Evolutionary conservation across 2,888 invertebrate genomes (phyloP).

Genomic region (Autographa gamma): DNA sequence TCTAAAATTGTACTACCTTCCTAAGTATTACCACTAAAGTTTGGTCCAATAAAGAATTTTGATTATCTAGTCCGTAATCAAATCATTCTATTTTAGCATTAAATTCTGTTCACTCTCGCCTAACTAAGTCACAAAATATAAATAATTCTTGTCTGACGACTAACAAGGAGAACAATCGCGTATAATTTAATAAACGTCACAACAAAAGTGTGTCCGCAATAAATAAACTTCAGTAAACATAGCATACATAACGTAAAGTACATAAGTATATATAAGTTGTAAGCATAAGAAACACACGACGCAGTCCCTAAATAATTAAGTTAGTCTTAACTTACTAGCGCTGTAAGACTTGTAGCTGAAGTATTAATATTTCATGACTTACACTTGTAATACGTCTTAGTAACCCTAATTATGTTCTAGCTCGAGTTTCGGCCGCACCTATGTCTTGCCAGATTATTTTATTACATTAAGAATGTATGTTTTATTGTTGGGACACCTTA

Average conservation of each 20-base stretch:
- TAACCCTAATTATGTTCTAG: too few species aligned
- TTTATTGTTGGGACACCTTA: too few species aligned
- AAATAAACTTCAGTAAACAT: conserved; percentile 25
- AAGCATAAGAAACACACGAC: conserved; percentile 20
- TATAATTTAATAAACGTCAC: conserved; percentile 40
- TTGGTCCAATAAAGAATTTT: too few species aligned
- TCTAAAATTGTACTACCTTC: too few species aligned
- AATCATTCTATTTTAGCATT: neutral
- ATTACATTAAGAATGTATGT: too few species aligned
- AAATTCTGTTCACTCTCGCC: neutral
- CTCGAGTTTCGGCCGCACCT: too few species aligned
- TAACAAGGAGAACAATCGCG: conserved; percentile 25
- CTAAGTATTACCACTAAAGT: too few species aligned
- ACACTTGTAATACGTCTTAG: neutral
- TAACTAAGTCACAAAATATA: neutral
- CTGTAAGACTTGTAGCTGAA: conserved; percentile 23
- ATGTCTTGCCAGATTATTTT: too few species aligned
- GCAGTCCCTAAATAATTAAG: conserved; percentile 32
- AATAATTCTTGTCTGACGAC: conserved; percentile 3
- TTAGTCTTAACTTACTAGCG: conserved; percentile 31
- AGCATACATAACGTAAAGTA: conserved; percentile 1
- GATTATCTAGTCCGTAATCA: too few species aligned
- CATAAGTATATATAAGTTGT: conserved; percentile 14
- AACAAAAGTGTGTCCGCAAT: conserved; percentile 30
- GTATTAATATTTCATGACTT: conserved; percentile 22